phyloP scores from a whole-genome alignment of 2,888 invertebrate genomes.

The Hydrotaea diabolus region DNA sequence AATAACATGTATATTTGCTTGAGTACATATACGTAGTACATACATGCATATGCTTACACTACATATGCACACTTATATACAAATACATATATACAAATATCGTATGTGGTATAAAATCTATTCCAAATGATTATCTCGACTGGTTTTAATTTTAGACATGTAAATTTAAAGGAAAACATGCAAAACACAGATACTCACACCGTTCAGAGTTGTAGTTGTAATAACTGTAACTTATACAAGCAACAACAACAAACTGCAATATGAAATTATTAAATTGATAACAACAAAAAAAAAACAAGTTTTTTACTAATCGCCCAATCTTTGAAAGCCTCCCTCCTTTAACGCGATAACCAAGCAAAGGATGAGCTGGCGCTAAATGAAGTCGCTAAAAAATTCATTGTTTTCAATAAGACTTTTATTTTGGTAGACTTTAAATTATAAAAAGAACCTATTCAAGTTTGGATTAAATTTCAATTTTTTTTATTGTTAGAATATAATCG shows the following conservation, averaged over 20 bases:
- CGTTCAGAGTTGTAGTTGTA: neutral
- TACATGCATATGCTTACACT: neutral
- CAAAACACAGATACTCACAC: slow-evolving; percentile 20
- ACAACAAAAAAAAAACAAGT: neutral
- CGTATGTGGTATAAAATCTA: slow-evolving; percentile 52
- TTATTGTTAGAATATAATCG: too few relatives aligned
- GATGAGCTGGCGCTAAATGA: too few relatives aligned
- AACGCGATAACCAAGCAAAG: too few relatives aligned
- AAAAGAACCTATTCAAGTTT: too few relatives aligned
- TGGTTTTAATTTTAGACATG: slow-evolving; percentile 59
- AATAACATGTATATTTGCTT: slow-evolving; percentile 6
- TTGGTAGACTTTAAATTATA: too few relatives aligned
- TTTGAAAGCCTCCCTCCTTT: too few relatives aligned
- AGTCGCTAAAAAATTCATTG: too few relatives aligned
- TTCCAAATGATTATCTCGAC: slow-evolving; percentile 64
- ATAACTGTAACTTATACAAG: neutral
- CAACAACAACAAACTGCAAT: neutral
- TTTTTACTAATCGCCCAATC: too few relatives aligned
- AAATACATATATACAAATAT: too few relatives aligned
- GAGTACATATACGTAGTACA: neutral
- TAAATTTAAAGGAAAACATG: slow-evolving; percentile 28
- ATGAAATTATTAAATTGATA: slow-evolving; percentile 20
- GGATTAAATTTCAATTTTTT: neutral
- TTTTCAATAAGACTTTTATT: too few relatives aligned
- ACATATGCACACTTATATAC: slow-evolving; percentile 18